Percentiles rank a stretch among this genome's conserved stretches.
Evolutionary conservation across 2,113 vertebrate genomes (phyloP).

Genomic region (Hypanus sabinus): DNA sequence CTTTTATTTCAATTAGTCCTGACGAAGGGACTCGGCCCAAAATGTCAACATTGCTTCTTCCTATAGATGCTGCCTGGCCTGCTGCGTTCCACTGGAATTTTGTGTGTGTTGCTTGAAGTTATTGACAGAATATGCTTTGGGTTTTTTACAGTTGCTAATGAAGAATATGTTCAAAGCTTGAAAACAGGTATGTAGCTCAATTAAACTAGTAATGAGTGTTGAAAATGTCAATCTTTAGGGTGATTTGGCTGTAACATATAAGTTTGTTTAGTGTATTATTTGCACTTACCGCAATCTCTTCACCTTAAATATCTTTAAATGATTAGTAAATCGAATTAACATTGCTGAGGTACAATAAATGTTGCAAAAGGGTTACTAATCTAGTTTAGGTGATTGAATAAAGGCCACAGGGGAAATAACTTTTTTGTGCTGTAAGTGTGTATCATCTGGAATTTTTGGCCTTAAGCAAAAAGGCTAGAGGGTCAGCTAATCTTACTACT

Average conservation of each 20-base stretch:
- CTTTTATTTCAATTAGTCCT: too few species aligned
- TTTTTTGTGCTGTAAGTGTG: not conserved
- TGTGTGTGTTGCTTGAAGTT: too few species aligned
- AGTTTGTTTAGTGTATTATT: not conserved
- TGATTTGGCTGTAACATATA: not conserved
- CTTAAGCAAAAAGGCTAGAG: not conserved
- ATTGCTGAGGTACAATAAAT: not conserved
- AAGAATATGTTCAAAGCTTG: constrained; percentile 18
- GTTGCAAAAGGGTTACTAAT: not conserved
- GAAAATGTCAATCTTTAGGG: not conserved
- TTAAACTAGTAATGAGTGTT: not conserved
- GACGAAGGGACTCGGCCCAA: too few species aligned
- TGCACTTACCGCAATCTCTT: not conserved
- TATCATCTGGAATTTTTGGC: not conserved
- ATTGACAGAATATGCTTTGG: constrained; percentile 6
- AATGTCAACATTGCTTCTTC: too few species aligned
- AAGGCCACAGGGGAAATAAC: not conserved
- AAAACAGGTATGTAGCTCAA: constrained; percentile 11
- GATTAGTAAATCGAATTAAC: not conserved
- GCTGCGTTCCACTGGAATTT: too few species aligned
- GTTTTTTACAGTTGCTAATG: constrained; percentile 19
- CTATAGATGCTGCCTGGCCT: too few species aligned
- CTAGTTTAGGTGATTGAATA: not conserved
- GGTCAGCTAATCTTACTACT: not conserved
- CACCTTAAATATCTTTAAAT: not conserved